These are phyloP conservation scores for Strix occidentalis DNA, from an alignment of 2,797 vertebrate genomes.

Conservation along the genomic window DNA sequence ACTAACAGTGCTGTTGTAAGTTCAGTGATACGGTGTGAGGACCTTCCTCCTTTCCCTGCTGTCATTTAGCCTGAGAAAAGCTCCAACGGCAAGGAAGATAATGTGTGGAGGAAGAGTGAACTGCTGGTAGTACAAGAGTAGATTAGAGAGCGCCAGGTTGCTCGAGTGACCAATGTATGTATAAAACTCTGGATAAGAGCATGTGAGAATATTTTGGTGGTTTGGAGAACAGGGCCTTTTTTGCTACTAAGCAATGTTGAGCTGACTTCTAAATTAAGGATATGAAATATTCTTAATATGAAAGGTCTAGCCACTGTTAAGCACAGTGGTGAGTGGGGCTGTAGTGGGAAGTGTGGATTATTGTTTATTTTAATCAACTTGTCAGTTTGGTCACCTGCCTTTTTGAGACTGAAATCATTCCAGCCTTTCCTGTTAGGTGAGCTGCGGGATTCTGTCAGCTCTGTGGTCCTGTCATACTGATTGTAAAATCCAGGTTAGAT, in stretches of 20 bases:
- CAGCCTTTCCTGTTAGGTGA: not conserved
- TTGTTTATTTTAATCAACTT: slow-evolving; percentile 32
- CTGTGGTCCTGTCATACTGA: not conserved
- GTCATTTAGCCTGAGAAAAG: not conserved
- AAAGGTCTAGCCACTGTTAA: not conserved
- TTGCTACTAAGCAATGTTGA: not conserved
- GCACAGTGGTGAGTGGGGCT: not conserved
- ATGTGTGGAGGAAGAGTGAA: not conserved
- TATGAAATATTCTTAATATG: not conserved
- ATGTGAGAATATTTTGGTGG: not conserved
- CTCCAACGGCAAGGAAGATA: not conserved
- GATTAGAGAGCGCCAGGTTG: not conserved
- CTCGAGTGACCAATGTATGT: not conserved
- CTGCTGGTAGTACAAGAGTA: not conserved
- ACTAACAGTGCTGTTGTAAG: not conserved
- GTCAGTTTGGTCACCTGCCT: not conserved
- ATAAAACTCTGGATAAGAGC: not conserved
- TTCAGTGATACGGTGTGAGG: not conserved
- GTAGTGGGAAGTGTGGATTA: not conserved
- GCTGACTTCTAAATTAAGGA: not conserved
- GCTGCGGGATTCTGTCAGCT: not conserved
- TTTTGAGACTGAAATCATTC: not conserved
- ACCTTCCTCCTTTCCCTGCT: not conserved
- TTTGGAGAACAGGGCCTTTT: not conserved
- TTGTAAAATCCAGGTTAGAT: not conserved